Percentiles rank a stretch among this genome's conserved stretches.
phyloP scores from a whole-genome alignment of 2,888 invertebrate genomes.

The Volucella bombylans region DNA sequence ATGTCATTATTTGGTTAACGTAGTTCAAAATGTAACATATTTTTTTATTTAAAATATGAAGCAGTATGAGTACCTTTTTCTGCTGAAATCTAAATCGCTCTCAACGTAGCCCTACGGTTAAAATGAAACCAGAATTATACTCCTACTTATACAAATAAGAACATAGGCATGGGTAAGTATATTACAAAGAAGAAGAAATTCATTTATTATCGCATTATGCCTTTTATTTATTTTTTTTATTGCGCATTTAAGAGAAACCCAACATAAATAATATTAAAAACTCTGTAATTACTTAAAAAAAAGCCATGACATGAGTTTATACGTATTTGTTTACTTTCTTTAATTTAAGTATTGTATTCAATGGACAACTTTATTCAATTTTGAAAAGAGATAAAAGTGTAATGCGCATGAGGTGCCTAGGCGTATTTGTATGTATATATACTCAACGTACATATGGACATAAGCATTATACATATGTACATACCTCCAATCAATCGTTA shows the following conservation, averaged over 20 bases:
- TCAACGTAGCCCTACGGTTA: not conserved
- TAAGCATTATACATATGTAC: not conserved
- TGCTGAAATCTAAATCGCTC: constrained; percentile 9
- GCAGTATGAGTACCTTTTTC: constrained; percentile 12
- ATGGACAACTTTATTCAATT: constrained; percentile 35
- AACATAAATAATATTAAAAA: constrained; percentile 36
- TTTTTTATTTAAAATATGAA: constrained; percentile 53
- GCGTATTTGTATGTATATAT: no score
- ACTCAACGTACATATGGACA: not conserved
- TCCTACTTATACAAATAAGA: no score
- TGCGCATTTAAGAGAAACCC: constrained; percentile 25
- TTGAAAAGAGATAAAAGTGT: constrained; percentile 16
- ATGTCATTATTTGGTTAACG: constrained; percentile 61
- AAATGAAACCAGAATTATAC: constrained; percentile 19
- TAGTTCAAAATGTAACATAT: constrained; percentile 53
- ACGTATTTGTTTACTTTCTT: constrained; percentile 43
- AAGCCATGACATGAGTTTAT: constrained; percentile 23
- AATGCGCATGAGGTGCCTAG: no score
- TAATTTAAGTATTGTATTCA: constrained; percentile 42
- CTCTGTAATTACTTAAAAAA: constrained; percentile 17
- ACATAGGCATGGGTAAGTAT: no score
- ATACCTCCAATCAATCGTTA: constrained; percentile 58
- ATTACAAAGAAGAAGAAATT: constrained; percentile 4
- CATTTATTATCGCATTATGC: not conserved
- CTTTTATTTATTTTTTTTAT: constrained; percentile 10